A percentile compares a stretch with the other conserved stretches of the same genome.
These are phyloP conservation scores for Timema podura DNA, from an alignment of 2,888 invertebrate species.

Conservation along the genomic window DNA sequence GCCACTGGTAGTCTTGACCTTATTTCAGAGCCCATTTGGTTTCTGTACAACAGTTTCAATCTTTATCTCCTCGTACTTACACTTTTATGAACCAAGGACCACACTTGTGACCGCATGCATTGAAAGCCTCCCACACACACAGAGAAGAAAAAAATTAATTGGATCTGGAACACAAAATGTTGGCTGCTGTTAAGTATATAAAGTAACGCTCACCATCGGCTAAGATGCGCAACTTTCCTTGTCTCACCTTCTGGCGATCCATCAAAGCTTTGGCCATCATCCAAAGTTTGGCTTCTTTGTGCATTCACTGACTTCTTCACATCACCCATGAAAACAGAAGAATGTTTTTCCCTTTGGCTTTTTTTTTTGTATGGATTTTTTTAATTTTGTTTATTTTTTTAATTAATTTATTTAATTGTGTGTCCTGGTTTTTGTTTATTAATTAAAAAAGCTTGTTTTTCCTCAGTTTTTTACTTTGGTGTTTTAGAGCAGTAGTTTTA, in stretches of 20 bases:
- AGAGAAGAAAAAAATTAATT: conserved; percentile 35
- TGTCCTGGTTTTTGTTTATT: conserved; percentile 21
- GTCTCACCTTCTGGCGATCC: conserved; percentile 43
- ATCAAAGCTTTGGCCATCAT: conserved; percentile 40
- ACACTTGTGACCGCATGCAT: conserved; percentile 26
- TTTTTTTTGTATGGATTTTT: conserved; percentile 20
- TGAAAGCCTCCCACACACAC: conserved; percentile 32
- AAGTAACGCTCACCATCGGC: conserved; percentile 41
- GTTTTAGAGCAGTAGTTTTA: conserved; percentile 30
- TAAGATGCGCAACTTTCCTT: conserved; percentile 41
- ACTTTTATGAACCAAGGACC: conserved; percentile 19
- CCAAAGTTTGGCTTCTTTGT: conserved; percentile 38
- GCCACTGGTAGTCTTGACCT: too few relatives aligned
- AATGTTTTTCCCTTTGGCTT: conserved; percentile 16
- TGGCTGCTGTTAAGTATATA: conserved; percentile 40
- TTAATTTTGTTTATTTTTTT: conserved; percentile 24
- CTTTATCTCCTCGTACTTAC: conserved; percentile 25
- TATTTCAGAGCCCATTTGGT: conserved; percentile 29
- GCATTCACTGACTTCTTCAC: neutral
- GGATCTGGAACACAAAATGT: conserved; percentile 40
- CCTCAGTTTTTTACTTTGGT: conserved; percentile 23
- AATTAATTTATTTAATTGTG: conserved; percentile 21
- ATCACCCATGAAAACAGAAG: conserved; percentile 13
- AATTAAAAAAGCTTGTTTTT: conserved; percentile 26
- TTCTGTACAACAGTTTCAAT: conserved; percentile 24